Evolutionary conservation across 1,140 invertebrate genomes (phyloP).

Genomic region (Heliconius hermathena): DNA sequence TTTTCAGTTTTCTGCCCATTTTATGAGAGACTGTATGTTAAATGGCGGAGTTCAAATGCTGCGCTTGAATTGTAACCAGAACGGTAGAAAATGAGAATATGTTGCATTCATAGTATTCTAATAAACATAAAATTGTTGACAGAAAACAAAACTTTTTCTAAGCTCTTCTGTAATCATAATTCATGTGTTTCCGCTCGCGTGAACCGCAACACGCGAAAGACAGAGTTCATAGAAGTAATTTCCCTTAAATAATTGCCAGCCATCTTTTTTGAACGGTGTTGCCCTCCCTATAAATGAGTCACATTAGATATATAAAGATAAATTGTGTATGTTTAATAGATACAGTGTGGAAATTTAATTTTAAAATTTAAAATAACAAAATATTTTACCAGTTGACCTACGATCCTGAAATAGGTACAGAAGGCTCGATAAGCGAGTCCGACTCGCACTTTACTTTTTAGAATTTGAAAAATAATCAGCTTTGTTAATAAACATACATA

Average conservation of each 20-base stretch:
- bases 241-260: conserved; percentile 24
- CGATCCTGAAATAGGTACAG: no score
- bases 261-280: conserved; percentile 16
- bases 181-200: conserved; percentile 15
- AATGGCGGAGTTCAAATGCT: no score
- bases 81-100: no score
- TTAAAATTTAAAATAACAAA: not conserved
- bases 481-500: no score
- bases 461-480: no score
- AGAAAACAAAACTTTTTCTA: conserved; percentile 1
- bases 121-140: not conserved
- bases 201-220: conserved; percentile 10
- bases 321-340: conserved; percentile 1
- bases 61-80: no score
- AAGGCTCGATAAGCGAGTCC: no score
- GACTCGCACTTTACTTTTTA: no score
- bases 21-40: no score
- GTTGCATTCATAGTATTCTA: not conserved
- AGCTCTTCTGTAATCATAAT: not conserved
- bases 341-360: not conserved
- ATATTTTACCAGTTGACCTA: no score
- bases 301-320: not conserved
- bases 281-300: conserved; percentile 10
- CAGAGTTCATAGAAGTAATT: conserved; percentile 20
- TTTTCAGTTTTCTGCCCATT: no score